Evolutionary conservation across 2,797 vertebrate genomes (phyloP).

Genomic region (Myripristis murdjan): DNA sequence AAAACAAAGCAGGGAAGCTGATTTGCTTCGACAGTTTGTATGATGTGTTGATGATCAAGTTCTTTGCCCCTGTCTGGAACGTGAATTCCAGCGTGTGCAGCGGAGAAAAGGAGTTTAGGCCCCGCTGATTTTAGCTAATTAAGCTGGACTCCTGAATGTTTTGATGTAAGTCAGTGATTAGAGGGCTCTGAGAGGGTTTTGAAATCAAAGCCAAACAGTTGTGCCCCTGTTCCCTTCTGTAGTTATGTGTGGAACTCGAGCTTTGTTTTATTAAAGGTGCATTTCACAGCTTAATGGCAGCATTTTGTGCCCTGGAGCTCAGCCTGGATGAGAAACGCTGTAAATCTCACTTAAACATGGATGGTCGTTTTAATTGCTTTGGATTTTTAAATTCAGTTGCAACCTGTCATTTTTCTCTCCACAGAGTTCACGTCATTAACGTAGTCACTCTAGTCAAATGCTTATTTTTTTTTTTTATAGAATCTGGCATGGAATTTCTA

Average conservation of each 20-base stretch:
- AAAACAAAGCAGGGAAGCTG: conserved; percentile 37
- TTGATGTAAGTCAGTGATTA: conserved; percentile 80
- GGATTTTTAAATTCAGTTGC: conserved; percentile 32
- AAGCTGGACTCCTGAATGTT: conserved; percentile 73
- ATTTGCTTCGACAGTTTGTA: conserved; percentile 68
- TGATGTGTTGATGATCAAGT: conserved; percentile 63
- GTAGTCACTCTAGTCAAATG: conserved; percentile 12
- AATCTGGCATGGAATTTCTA: not conserved
- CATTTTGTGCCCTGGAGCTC: conserved; percentile 15
- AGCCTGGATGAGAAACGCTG: not conserved
- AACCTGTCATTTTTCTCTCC: conserved; percentile 29
- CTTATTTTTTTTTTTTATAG: not conserved
- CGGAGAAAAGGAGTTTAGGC: conserved; percentile 52
- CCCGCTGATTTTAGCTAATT: conserved; percentile 76
- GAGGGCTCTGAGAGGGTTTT: conserved; percentile 62
- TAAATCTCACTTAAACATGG: conserved; percentile 24
- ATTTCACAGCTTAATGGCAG: conserved; percentile 39
- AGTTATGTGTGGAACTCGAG: conserved; percentile 28
- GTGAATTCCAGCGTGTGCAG: conserved; percentile 59
- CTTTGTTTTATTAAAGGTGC: conserved; percentile 37
- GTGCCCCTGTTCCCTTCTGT: conserved; percentile 42
- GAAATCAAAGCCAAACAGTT: conserved; percentile 66
- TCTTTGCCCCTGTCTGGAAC: conserved; percentile 52
- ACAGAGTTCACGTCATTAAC: conserved; percentile 22
- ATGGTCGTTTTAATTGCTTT: conserved; percentile 23